Base-by-base conservation (phyloP, 1,140 invertebrate genomes). In the Panagrolaimus sp. region DNA sequence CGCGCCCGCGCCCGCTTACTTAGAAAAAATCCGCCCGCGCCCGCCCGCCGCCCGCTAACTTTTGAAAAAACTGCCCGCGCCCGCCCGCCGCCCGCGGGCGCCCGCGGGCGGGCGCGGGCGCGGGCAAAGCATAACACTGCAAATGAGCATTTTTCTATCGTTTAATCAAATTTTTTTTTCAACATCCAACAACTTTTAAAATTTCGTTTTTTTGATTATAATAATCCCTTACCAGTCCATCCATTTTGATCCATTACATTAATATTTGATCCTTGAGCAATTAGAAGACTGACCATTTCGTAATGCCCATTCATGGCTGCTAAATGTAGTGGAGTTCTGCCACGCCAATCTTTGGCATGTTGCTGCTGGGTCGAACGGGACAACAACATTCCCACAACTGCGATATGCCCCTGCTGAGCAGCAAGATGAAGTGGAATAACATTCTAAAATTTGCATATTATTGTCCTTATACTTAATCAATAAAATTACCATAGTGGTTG, bases 181-280 rank as follows among this genome's bases (percentile, higher is more conserved):
- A n/a, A n/a, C n/a, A n/a, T n/a, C n/a, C n/a, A n/a, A n/a, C n/a
- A n/a, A n/a, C n/a, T n/a, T n/a, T n/a, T n/a, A n/a, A n/a, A n/a
- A n/a, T n/a, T n/a, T n/a, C n/a, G n/a, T n/a, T n/a, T n/a, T n/a
- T n/a, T n/a, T n/a, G n/a, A n/a, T n/a, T n/a, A n/a, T n/a, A n/a
- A n/a, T n/a, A n/a, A 7, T 38, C 32, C 2, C 32, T 38, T 7
- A 38, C 32, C 32, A 8, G 95, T 97, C 93, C 94, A 97, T 38
- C 93, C 92, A 84, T 96, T 94, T 86, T 93, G 93, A 84, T 99
- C 96, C 70, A 91, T 92, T 1, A 93, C 91, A 84, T 98, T 96
- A 76, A 98, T 96, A 85, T 98, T 94, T 21, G 93, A 93, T 26
- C 87, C 96, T 86, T 98, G 96, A 70, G 91, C 91, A 32, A 98